Evolutionary conservation across 2,797 vertebrate species (phyloP), one percentile per base, ranked within the genome.

Genomic region (Muscicapa striata): DNA sequence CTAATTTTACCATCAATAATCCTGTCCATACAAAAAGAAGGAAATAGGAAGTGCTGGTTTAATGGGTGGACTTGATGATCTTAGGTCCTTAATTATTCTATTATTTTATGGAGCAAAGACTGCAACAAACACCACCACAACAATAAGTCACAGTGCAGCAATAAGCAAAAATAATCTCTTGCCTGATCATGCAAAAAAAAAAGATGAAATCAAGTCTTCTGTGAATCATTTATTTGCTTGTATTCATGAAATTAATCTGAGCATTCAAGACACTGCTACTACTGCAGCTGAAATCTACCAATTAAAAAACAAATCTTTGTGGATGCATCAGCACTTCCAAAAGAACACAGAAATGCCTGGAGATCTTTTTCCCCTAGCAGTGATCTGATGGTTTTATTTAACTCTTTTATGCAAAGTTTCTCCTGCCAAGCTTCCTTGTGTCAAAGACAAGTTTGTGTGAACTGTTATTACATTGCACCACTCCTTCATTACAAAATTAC

Each of bases 401-500:
- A 90, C 21, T 54, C 24, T 26, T 91, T 46, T 22, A 55, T 26
- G 62, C 38, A 38, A 87, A 83, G 66, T 46, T 87, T 57, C 52
- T 84, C 14, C 23, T 63, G 69, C 41, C 70, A 88, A 84, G 26
- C 64, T 89, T 84, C 41, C 23, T 62, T 1, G 23, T 23, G 36
- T n/a, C 54, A 80, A 61, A 84, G 57, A 73, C 49, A 51, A 54
- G 84, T 73, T 74, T 83, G 45, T 52, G 62, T n/a, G 52, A 89
- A 16, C n/a, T 46, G 32, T 48, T 82, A 48, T 58, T 58, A 81
- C 46, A 54, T 0, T 48, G 77, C n/a, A 46, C 29, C 67, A 41
- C 51, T 89, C 66, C 84, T 63, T 87, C 80, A 92, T 95, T 90
- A 90, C 67, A 82, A 92, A 90, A 96, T 96, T 89, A 92, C 30